Percentiles rank a stretch among this genome's conserved stretches.
These are phyloP conservation scores for Oreochromis tanganicae DNA, from an alignment of 2,113 vertebrate genomes.

Conservation along the genomic window DNA sequence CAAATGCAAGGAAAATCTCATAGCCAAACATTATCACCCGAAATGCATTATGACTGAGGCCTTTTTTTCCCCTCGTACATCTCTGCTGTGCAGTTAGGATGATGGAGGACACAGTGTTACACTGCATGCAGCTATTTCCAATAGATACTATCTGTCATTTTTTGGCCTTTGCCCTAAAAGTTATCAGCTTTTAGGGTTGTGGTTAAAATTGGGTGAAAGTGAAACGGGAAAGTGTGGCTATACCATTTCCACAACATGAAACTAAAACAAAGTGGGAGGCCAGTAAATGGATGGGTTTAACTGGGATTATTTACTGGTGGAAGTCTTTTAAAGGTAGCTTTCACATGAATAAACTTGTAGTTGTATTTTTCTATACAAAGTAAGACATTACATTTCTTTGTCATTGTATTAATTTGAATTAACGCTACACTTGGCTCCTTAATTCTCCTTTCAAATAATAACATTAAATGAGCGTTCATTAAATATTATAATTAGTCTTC, in stretches of 20 bases:
- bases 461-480: neutral
- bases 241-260: neutral
- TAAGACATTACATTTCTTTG: neutral
- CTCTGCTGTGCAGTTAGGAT: neutral
- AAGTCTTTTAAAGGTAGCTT: neutral
- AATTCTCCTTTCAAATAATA: neutral
- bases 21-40: conserved; percentile 4
- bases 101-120: neutral
- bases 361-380: neutral
- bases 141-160: neutral
- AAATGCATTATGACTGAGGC: conserved; percentile 8
- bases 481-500: conserved; percentile 21
- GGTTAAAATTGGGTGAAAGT: conserved; percentile 8
- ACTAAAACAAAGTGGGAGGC: neutral
- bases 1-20: neutral
- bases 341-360: neutral
- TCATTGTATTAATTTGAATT: neutral
- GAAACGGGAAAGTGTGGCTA: neutral
- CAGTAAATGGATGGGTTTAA: neutral
- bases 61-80: conserved; percentile 2
- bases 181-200: neutral
- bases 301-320: neutral
- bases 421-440: neutral
- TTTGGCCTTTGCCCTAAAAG: neutral
- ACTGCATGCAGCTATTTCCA: neutral